These are phyloP conservation scores for Rhabditoides inermis DNA, from an alignment of 2,888 invertebrate species.

Conservation along the genomic window DNA sequence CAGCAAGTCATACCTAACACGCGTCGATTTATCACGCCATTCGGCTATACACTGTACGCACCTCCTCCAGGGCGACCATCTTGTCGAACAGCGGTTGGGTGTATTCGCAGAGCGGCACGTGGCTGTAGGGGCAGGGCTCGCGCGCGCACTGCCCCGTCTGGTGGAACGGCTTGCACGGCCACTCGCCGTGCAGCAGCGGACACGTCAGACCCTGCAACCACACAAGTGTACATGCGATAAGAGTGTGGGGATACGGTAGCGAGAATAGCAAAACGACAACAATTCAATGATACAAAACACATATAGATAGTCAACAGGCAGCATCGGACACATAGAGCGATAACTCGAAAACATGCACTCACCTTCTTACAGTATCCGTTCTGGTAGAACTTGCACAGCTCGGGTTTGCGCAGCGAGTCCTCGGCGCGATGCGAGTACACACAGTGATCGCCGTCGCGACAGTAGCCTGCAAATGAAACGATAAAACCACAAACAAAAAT, in stretches of 20 bases:
- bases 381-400: conserved; percentile 39
- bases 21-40: too few species aligned
- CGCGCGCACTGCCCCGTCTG: conserved; percentile 41
- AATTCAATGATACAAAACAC: too few species aligned
- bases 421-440: conserved; percentile 33
- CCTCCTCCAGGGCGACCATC: conserved; percentile 16
- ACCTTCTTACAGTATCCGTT: conserved; percentile 37
- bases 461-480: background rate
- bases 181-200: conserved; percentile 37
- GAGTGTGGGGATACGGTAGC: too few species aligned
- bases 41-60: too few species aligned
- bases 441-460: conserved; percentile 39
- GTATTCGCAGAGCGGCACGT: conserved; percentile 34
- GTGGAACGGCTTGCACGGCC: conserved; percentile 34
- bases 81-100: conserved; percentile 33
- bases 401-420: conserved; percentile 27
- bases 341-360: too few species aligned
- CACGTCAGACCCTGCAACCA: too few species aligned
- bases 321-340: too few species aligned
- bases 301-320: too few species aligned
- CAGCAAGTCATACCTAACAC: too few species aligned
- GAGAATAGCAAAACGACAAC: too few species aligned
- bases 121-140: conserved; percentile 47
- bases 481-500: background rate
- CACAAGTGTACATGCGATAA: too few species aligned